phyloP scores from a whole-genome alignment of 2,797 vertebrate genomes.

The Podarcis siculus region DNA sequence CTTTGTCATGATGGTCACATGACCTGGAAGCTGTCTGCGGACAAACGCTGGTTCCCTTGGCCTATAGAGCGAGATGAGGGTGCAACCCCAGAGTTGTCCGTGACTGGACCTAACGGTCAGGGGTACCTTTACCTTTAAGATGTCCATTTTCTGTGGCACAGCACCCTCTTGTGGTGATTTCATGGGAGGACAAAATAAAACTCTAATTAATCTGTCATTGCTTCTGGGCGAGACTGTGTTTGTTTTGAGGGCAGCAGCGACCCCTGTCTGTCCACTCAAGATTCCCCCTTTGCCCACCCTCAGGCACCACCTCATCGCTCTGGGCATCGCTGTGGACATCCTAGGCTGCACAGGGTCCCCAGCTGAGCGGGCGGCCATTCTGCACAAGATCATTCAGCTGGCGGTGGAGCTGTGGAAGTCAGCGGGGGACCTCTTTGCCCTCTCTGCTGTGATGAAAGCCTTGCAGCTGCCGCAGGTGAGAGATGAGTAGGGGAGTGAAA shows the following conservation, averaged over 20 bases:
- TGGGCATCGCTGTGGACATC: slow-evolving; percentile 87
- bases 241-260: neutral
- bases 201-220: neutral
- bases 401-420: slow-evolving; percentile 82
- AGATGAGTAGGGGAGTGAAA: neutral
- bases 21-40: no score
- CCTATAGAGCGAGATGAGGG: no score
- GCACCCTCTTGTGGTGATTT: neutral
- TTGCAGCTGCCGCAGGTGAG: slow-evolving; percentile 89
- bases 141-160: neutral
- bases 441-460: slow-evolving; percentile 90
- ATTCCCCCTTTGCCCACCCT: neutral
- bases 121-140: no score
- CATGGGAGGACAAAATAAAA: neutral
- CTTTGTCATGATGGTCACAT: no score
- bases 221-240: neutral
- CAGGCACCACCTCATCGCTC: slow-evolving; percentile 84
- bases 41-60: no score
- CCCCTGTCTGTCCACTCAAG: neutral
- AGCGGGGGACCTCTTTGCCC: slow-evolving; percentile 83
- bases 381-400: slow-evolving; percentile 85
- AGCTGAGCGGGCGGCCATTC: slow-evolving; percentile 79
- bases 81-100: no score
- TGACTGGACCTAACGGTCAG: no score
- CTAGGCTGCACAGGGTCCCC: slow-evolving; percentile 87